Evolutionary conservation across 2,888 invertebrate genomes (phyloP), one percentile per base, ranked within the genome.

Genomic region (Hemicrepidius hirtus): DNA sequence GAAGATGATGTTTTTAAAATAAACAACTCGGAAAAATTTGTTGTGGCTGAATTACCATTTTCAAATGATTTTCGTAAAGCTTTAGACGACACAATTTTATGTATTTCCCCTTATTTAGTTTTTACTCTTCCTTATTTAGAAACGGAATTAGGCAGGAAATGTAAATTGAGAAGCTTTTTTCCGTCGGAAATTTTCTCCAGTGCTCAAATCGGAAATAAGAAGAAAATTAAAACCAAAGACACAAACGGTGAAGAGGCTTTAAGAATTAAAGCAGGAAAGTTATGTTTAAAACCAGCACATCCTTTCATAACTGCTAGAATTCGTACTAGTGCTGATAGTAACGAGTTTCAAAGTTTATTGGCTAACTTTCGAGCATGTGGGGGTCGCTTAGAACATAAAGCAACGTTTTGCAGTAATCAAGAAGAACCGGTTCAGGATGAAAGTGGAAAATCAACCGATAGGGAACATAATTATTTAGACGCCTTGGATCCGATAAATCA

Each of bases 341-440:
- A 89, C 0, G 90, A 92, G 0, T 88, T 95, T 37, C 93, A 94
- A 85, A 90, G 92, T 0, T 82, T 94, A 68, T 86, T 98, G 9
- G 95, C 98, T 0, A 92, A 95, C 86, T 98, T 94, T 86, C 89
- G 98, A 37, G 96, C 98, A 0, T 91, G 92, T 73, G 98, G 98
- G 0, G 93, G 95, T 10, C 88, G 92, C 4, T 87, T 91, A 71
- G 85, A 85, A 35, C 84, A 85, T 75, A 84, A 83, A 76, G 59
- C 63, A n/a, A 57, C 72, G 4, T 55, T 77, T 40, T 12, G 9
- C 16, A 18, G 10, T 55, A 44, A 32, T 13, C 21, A 49, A 1
- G 62, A 68, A n/a, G 32, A 46, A 16, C n/a, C 12, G 5, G 21
- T 13, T 7, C 1, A 5, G 1, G 50, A 62, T 24, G 41, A 60